Evolutionary conservation across 1,140 invertebrate species (phyloP).

Genomic region (Eriocheir sinensis): DNA sequence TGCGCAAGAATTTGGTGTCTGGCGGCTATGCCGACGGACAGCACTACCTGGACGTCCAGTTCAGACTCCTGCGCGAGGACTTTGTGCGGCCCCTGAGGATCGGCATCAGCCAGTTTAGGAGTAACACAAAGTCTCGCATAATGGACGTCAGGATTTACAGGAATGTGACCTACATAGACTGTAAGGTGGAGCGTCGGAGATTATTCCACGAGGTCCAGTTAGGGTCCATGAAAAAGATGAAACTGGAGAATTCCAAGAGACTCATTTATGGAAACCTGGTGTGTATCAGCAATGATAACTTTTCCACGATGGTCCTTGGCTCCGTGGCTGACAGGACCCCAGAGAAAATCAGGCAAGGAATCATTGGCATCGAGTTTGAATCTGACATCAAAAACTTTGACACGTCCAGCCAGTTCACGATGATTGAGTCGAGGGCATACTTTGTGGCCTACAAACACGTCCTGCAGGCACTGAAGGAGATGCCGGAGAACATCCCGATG

Average conservation of each 20-base stretch:
- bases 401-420: slow-evolving; percentile 68
- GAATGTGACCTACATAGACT: slow-evolving; percentile 45
- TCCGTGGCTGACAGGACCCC: slow-evolving; percentile 85
- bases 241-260: slow-evolving; percentile 82
- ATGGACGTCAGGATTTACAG: slow-evolving; percentile 58
- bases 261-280: slow-evolving; percentile 89
- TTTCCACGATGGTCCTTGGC: slow-evolving; percentile 86
- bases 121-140: neutral
- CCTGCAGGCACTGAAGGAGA: slow-evolving; percentile 81
- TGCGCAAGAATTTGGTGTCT: slow-evolving; percentile 85
- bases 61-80: slow-evolving; percentile 87
- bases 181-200: slow-evolving; percentile 18
- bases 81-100: slow-evolving; percentile 71
- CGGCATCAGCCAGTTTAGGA: slow-evolving; percentile 54
- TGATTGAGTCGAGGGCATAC: slow-evolving; percentile 83
- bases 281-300: slow-evolving; percentile 87
- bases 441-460: slow-evolving; percentile 83
- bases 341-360: slow-evolving; percentile 82
- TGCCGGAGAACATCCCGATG: slow-evolving; percentile 79
- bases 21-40: slow-evolving; percentile 86
- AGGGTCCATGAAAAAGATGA: slow-evolving; percentile 68
- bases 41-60: slow-evolving; percentile 91
- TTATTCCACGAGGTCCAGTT: slow-evolving; percentile 63
- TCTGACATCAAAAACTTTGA: slow-evolving; percentile 81
- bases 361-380: slow-evolving; percentile 83